Percentiles rank a stretch among this genome's conserved stretches.
These are phyloP conservation scores for Marmota flaviventris DNA, from an alignment of 2,113 vertebrate genomes.

Conservation along the genomic window DNA sequence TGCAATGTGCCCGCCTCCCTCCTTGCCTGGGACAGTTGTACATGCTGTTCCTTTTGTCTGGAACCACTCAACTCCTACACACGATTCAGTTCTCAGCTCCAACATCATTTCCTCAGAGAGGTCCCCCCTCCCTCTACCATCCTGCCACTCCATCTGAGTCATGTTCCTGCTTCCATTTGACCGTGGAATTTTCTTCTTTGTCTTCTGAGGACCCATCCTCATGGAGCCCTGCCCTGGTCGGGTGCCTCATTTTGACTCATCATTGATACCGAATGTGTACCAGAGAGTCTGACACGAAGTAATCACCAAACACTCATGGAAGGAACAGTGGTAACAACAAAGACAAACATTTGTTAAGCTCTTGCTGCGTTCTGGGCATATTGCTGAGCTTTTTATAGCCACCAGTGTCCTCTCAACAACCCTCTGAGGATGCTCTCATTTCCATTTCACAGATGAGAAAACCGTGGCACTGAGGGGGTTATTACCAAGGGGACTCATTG, in stretches of 20 bases:
- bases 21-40: conserved; percentile 51
- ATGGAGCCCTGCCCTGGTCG: background rate
- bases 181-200: background rate
- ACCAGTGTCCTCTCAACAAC: background rate
- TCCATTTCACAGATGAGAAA: background rate
- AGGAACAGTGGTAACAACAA: background rate
- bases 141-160: conserved; percentile 28
- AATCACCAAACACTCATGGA: background rate
- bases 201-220: background rate
- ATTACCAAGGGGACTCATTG: background rate
- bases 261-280: background rate
- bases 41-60: conserved; percentile 69
- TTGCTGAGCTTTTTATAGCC: background rate
- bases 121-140: background rate
- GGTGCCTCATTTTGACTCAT: background rate
- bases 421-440: background rate
- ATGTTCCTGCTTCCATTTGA: conserved; percentile 25
- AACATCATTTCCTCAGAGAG: conserved; percentile 38
- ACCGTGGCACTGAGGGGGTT: background rate
- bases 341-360: background rate
- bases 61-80: conserved; percentile 62
- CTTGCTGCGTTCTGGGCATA: background rate
- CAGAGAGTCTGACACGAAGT: background rate
- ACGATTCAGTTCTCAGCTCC: background rate
- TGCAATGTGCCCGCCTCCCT: conserved; percentile 45